Base-by-base conservation (phyloP, 2,888 invertebrate species). In the Drosophila pseudotalamancana region DNA sequence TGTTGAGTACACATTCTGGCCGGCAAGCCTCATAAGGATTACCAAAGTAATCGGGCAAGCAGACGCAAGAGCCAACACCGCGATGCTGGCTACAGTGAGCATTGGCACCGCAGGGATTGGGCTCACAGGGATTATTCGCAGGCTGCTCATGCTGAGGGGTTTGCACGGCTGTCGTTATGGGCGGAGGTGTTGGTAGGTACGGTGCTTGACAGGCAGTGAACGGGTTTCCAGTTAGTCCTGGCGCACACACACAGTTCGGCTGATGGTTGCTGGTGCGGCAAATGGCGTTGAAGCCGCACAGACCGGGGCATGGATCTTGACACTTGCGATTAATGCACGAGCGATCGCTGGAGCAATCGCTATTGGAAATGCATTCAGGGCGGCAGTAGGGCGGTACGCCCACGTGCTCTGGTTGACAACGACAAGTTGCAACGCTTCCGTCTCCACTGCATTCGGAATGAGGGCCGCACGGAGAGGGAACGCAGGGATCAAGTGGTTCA, bases 261-360 rank as follows among this genome's bases (percentile, higher is more conserved):
- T 94, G 94, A 80, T 96, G 95, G 89, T 95, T 95, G 14, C 95
- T 92, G 3, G 96, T 95, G 89, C 94, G 94, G 88, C 96, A 96
- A 73, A 93, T 92, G 6, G 96, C 95, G 77, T 93, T 93, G 42
- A 93, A 92, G 23, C 96, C 96, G 88, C 96, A 96, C 14, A 94
- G 92, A 25, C 95, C 95, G 12, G 94, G 93, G 86, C 96, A 96
- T 11, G 96, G 96, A 90, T 96, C 94, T 59, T 93, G 93, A 89
- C 96, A 96, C 91, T 95, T 95, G 72, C 95, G 94, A 89, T 95
- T 95, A 57, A 94, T 94, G 79, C 96, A 96, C 1, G 95, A 95
- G 89, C 93, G 92, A 83, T 94, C 94, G 66, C 93, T 92, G 27
- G 94, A 91, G 90, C 96, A 96, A 88, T 96, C 96, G 0, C 95